Evolutionary conservation across 1,140 invertebrate species (phyloP), one percentile per base, ranked within the genome.

Genomic region (Neelides sp.): DNA sequence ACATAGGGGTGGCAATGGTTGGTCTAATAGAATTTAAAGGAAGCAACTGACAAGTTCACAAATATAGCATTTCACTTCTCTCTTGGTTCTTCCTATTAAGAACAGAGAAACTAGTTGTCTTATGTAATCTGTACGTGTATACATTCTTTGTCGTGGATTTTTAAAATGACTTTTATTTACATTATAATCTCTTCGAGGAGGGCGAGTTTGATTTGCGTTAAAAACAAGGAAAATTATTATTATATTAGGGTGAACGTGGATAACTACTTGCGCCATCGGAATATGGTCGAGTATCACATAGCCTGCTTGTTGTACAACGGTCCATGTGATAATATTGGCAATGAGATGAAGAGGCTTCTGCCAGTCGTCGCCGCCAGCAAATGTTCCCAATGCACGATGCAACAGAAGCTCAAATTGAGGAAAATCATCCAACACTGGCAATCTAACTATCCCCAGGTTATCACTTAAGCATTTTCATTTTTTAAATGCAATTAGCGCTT

Each of bases 161-260:
- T n/a, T n/a, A n/a, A n/a, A n/a, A n/a, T n/a, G n/a, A n/a, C n/a
- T n/a, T n/a, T n/a, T n/a, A n/a, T n/a, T n/a, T n/a, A n/a, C n/a
- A n/a, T n/a, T n/a, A n/a, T n/a, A n/a, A n/a, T n/a, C n/a, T n/a
- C n/a, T n/a, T n/a, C n/a, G n/a, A n/a, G n/a, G n/a, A n/a, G n/a
- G n/a, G n/a, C n/a, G n/a, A n/a, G n/a, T n/a, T n/a, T n/a, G n/a
- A n/a, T n/a, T n/a, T n/a, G n/a, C n/a, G n/a, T n/a, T n/a, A n/a
- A n/a, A n/a, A n/a, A n/a, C n/a, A n/a, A n/a, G n/a, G n/a, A n/a
- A n/a, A n/a, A n/a, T n/a, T n/a, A n/a, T n/a, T n/a, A n/a, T n/a
- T n/a, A n/a, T n/a, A n/a, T n/a, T 28, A 60, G 55, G 13, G 44
- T 60, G 12, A 61, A 58, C 48, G 59, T 61, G 32, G 59, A 61